Conservation (phyloP, 2,113 vertebrate species). For the Butorides virescens region DNA sequence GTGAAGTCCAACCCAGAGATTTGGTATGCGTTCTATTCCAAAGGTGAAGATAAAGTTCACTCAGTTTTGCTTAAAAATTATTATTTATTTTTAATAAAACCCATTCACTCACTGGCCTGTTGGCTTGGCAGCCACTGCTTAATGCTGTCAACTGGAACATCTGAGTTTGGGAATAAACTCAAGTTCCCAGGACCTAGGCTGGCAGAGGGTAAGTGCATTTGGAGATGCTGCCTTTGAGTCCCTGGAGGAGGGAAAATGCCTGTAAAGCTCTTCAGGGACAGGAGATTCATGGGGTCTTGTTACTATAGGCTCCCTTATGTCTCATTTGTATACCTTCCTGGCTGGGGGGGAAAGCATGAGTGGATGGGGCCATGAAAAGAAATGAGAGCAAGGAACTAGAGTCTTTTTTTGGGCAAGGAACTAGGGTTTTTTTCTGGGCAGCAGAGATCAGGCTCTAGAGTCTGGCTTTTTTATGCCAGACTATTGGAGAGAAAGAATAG, state of each 20-base stretch:
- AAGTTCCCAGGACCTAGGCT: conserved; percentile 71
- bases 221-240: conserved; percentile 16
- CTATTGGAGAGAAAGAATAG: neutral
- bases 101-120: conserved; percentile 9
- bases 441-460: neutral
- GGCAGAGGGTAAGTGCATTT: conserved; percentile 59
- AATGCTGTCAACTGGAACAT: conserved; percentile 60
- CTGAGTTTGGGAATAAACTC: conserved; percentile 61
- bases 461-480: neutral
- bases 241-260: conserved; percentile 29
- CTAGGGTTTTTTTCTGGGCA: neutral
- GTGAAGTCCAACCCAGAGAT: neutral
- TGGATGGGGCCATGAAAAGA: neutral
- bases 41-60: neutral
- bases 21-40: neutral
- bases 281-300: conserved; percentile 20
- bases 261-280: conserved; percentile 13
- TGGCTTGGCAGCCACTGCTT: conserved; percentile 51
- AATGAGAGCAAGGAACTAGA: neutral
- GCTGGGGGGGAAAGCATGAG: neutral
- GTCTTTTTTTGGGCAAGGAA: neutral
- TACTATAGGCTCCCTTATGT: neutral
- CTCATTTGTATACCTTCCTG: conserved; percentile 3
- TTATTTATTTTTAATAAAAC: conserved; percentile 38
- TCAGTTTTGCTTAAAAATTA: neutral